A percentile compares a stretch with the other conserved stretches of the same genome.
Conservation (phyloP, 2,113 vertebrate genomes). For the Oreochromis tanganicae region DNA sequence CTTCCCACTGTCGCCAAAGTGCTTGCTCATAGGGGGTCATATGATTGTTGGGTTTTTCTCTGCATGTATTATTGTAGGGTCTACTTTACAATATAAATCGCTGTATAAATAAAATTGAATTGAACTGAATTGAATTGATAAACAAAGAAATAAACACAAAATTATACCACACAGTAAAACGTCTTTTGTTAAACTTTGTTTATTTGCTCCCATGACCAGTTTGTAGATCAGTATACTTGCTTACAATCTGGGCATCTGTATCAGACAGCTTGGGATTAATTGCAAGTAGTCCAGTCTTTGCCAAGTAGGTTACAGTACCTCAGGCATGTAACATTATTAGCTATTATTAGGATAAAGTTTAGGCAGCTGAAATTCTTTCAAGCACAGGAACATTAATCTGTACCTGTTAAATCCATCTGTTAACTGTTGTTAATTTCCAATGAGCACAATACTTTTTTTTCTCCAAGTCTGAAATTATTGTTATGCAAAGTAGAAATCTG, state of each 20-base stretch:
- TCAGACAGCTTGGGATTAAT: neutral
- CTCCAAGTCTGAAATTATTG: neutral
- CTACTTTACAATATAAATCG: neutral
- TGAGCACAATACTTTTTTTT: neutral
- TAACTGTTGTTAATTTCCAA: neutral
- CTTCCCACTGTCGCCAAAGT: neutral
- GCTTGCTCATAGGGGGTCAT: neutral
- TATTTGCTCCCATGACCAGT: neutral
- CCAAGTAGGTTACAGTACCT: neutral
- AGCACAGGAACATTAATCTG: neutral
- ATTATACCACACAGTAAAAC: neutral
- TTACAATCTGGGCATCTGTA: neutral
- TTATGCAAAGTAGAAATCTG: neutral
- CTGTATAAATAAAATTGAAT: neutral
- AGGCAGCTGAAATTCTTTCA: neutral
- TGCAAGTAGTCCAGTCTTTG: neutral
- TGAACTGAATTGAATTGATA: neutral
- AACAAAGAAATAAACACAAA: neutral
- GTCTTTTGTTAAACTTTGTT: neutral
- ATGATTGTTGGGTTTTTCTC: neutral
- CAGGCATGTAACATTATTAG: neutral
- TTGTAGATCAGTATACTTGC: neutral
- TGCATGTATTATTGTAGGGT: neutral
- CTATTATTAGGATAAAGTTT: neutral
- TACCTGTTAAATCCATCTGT: neutral